Conservation (phyloP, 2,113 vertebrate genomes). For the Gallinago undulata region DNA sequence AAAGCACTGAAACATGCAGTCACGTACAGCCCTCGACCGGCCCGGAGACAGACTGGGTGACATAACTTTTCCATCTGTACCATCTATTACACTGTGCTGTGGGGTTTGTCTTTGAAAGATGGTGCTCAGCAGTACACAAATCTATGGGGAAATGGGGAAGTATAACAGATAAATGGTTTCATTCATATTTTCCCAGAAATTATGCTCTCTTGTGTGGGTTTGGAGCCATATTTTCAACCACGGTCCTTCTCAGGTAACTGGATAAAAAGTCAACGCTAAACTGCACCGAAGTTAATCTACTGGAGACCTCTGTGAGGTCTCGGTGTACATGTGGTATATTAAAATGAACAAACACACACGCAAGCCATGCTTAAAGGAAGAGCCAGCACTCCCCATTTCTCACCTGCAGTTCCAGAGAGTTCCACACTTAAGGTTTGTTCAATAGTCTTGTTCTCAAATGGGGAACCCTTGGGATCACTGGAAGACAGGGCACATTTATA, state of each 20-base stretch:
- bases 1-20: constrained; percentile 39
- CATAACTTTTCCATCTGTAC: constrained; percentile 45
- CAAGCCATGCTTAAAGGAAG: not conserved
- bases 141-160: not conserved
- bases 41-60: constrained; percentile 18
- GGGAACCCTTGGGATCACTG: constrained; percentile 99
- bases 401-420: constrained; percentile 99
- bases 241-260: not conserved
- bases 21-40: not conserved
- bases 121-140: constrained; percentile 27
- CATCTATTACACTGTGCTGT: constrained; percentile 28
- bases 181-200: constrained; percentile 60
- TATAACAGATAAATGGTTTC: constrained; percentile 35
- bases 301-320: not conserved
- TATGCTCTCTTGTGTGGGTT: not conserved
- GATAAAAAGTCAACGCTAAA: not conserved
- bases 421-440: constrained; percentile 99
- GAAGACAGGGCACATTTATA: constrained; percentile 92
- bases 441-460: constrained; percentile 99
- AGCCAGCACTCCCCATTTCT: constrained; percentile 46
- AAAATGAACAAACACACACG: not conserved
- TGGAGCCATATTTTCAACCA: constrained; percentile 30
- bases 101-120: constrained; percentile 43
- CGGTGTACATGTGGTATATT: not conserved
- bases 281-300: not conserved